Evolutionary conservation across 2,888 invertebrate species (phyloP).

Genomic region (Platypus cylindrus): DNA sequence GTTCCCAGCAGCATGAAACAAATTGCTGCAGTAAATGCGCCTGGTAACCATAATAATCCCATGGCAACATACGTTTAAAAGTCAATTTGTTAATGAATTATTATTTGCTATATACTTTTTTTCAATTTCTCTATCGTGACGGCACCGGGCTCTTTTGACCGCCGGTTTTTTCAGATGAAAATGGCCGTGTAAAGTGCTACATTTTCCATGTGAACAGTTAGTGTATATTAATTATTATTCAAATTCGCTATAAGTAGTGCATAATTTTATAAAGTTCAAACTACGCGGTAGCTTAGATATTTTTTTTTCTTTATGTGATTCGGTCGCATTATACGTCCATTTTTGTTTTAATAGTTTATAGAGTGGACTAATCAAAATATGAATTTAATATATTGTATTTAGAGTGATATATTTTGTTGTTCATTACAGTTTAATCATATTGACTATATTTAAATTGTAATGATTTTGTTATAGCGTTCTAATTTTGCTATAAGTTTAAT

Average conservation of each 20-base stretch:
- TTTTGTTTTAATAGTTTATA: slow-evolving; percentile 20
- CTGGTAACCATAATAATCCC: slow-evolving; percentile 37
- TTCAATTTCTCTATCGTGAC: too few species aligned
- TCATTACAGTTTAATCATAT: slow-evolving; percentile 23
- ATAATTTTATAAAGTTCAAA: too few species aligned
- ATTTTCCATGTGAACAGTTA: too few species aligned
- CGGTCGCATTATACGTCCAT: slow-evolving; percentile 19
- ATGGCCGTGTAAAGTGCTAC: too few species aligned
- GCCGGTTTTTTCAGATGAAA: too few species aligned
- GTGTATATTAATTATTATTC: slow-evolving; percentile 11
- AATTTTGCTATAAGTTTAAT: slow-evolving; percentile 22
- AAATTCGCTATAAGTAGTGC: slow-evolving; percentile 20
- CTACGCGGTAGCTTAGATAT: slow-evolving; percentile 5
- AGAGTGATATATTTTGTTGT: slow-evolving; percentile 27
- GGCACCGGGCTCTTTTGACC: too few species aligned
- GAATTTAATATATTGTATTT: slow-evolving; percentile 21
- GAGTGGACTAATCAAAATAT: slow-evolving; percentile 22
- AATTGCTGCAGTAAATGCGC: slow-evolving; percentile 38
- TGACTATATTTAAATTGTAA: slow-evolving; percentile 21
- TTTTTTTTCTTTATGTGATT: slow-evolving; percentile 17
- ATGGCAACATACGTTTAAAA: slow-evolving; percentile 56
- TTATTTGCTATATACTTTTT: too few species aligned
- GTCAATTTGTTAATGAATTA: too few species aligned
- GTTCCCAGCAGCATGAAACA: slow-evolving; percentile 69
- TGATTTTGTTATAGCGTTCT: slow-evolving; percentile 20